Conservation (phyloP, 2,888 invertebrate genomes). For the Brenthis daphne region DNA sequence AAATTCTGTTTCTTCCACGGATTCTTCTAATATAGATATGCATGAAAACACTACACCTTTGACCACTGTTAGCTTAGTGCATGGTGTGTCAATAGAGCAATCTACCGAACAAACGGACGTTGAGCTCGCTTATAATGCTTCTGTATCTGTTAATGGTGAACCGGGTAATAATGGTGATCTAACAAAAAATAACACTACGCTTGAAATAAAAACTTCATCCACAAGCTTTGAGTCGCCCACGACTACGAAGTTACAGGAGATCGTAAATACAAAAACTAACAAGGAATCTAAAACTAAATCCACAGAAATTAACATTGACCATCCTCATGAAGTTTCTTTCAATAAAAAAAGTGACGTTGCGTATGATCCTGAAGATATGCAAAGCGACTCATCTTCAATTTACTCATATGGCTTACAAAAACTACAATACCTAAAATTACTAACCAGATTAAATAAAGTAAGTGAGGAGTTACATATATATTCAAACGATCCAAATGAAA, state of each 20-base stretch:
- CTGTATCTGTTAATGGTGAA: conserved; percentile 56
- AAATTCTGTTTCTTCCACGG: conserved; percentile 65
- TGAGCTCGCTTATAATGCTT: conserved; percentile 57
- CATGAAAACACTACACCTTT: conserved; percentile 76
- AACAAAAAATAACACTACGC: conserved; percentile 54
- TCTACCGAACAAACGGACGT: conserved; percentile 49
- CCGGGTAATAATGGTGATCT: conserved; percentile 60
- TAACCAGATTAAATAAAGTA: conserved; percentile 63
- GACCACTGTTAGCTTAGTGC: conserved; percentile 73
- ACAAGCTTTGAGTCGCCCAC: conserved; percentile 32
- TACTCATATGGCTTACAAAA: conserved; percentile 72
- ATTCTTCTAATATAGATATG: conserved; percentile 76
- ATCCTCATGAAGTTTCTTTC: conserved; percentile 48
- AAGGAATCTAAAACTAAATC: conserved; percentile 41
- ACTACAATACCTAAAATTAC: conserved; percentile 66
- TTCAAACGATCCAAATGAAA: conserved; percentile 59
- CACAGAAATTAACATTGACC: conserved; percentile 44
- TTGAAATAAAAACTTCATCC: conserved; percentile 36
- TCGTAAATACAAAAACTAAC: conserved; percentile 22
- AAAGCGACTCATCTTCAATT: conserved; percentile 69
- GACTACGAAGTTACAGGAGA: conserved; percentile 32
- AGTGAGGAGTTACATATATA: conserved; percentile 68
- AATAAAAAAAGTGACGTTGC: conserved; percentile 53
- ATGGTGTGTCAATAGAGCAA: conserved; percentile 66
- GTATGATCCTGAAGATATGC: conserved; percentile 72